These are phyloP conservation scores for Lepus timidus DNA, from an alignment of 2,113 vertebrate species.

Conservation along the genomic window DNA sequence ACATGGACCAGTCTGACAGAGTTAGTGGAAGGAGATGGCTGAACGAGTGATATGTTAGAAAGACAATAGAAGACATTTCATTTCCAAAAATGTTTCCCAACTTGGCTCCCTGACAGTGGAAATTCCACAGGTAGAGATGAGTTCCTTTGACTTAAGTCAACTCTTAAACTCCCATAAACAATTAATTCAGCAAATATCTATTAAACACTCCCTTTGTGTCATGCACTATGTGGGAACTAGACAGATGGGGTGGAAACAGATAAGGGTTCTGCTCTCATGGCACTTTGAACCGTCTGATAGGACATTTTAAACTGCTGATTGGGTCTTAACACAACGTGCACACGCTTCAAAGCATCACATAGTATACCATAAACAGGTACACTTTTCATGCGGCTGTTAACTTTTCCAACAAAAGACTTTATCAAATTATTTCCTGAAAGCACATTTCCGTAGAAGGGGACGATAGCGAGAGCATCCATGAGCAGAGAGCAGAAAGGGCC, in stretches of 20 bases:
- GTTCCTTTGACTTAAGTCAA: conserved; percentile 18
- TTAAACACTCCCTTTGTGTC: background rate
- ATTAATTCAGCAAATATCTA: background rate
- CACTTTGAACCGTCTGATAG: background rate
- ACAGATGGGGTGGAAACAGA: background rate
- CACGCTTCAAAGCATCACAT: no score
- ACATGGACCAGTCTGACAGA: background rate
- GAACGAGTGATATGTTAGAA: background rate
- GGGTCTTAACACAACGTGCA: no score
- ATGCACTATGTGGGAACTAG: background rate
- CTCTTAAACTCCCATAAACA: background rate
- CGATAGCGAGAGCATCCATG: background rate
- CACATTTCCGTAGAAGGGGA: background rate
- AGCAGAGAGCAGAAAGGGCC: background rate
- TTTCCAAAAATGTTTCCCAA: conserved; percentile 31
- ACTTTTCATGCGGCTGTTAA: no score
- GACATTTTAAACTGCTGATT: no score
- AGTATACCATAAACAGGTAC: no score
- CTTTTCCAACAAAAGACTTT: background rate
- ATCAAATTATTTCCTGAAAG: conserved; percentile 25
- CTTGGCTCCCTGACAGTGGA: background rate
- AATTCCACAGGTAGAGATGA: background rate
- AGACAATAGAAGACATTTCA: background rate
- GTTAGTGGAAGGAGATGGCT: background rate
- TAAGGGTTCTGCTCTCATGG: background rate